A percentile compares a stretch with the other conserved stretches of the same genome.
These are phyloP conservation scores for Sisyra terminalis DNA, from an alignment of 2,888 invertebrate species.

Conservation along the genomic window DNA sequence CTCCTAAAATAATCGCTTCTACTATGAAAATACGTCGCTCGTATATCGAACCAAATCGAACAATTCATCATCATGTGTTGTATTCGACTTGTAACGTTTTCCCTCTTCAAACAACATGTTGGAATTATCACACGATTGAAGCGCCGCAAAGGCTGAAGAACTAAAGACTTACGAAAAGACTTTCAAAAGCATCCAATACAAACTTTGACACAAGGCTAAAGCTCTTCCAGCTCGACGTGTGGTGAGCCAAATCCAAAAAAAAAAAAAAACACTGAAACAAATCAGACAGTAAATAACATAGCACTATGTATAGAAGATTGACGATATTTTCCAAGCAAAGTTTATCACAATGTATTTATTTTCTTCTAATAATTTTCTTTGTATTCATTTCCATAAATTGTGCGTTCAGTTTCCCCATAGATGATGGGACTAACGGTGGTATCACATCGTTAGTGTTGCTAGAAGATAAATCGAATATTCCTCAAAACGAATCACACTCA, in stretches of 20 bases:
- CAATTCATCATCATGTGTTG: too few species aligned
- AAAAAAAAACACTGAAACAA: conserved; percentile 1
- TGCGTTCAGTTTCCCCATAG: conserved; percentile 9
- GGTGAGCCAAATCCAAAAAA: neutral
- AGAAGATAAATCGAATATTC: neutral
- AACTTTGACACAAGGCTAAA: neutral
- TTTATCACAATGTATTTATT: conserved; percentile 8
- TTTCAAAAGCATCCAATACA: neutral
- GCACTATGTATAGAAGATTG: conserved; percentile 9
- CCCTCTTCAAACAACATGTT: too few species aligned
- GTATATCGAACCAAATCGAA: too few species aligned
- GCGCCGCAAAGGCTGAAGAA: conserved; percentile 5
- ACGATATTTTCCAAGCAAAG: conserved; percentile 2
- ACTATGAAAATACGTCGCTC: too few species aligned
- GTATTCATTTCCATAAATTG: conserved; percentile 7
- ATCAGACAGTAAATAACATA: neutral
- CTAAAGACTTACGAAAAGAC: neutral
- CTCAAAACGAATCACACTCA: neutral
- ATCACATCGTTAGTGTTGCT: neutral
- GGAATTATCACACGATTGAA: conserved; percentile 7
- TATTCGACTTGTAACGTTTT: too few species aligned
- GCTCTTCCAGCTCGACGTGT: neutral
- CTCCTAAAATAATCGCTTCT: too few species aligned
- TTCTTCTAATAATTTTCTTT: conserved; percentile 7
- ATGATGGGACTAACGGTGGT: neutral